These are phyloP conservation scores for Hipposideros larvatus DNA, from an alignment of 2,797 vertebrate genomes.

Conservation along the genomic window DNA sequence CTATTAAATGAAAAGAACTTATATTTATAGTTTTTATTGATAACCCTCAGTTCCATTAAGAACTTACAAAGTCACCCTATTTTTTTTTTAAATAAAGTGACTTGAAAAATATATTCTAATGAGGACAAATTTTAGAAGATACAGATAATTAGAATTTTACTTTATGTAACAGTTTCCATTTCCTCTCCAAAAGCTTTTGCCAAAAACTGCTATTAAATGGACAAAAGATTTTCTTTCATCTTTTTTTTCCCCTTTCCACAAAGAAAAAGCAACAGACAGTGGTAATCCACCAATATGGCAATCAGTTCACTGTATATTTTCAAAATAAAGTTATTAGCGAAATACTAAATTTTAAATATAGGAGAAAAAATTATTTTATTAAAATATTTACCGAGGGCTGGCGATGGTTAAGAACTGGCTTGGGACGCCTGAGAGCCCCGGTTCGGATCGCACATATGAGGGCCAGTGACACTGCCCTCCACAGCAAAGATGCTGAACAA, in stretches of 20 bases:
- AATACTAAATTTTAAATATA: slow-evolving; percentile 50
- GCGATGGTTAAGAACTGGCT: too few species aligned
- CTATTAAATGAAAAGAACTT: slow-evolving; percentile 41
- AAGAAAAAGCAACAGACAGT: slow-evolving; percentile 35
- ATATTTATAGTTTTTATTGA: neutral
- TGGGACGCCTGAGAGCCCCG: too few species aligned
- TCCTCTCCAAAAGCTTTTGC: slow-evolving; percentile 53
- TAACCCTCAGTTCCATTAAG: neutral
- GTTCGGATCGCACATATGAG: too few species aligned
- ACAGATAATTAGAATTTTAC: slow-evolving; percentile 57
- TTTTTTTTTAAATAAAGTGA: neutral
- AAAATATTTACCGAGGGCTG: neutral
- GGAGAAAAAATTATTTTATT: neutral
- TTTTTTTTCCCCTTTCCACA: neutral
- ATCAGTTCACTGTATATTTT: neutral
- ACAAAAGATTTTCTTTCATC: slow-evolving; percentile 69
- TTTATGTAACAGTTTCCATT: slow-evolving; percentile 47
- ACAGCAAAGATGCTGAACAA: too few species aligned
- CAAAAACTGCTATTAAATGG: slow-evolving; percentile 61
- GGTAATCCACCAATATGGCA: neutral
- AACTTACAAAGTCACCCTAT: slow-evolving; percentile 30
- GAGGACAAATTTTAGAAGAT: slow-evolving; percentile 32
- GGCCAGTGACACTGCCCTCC: too few species aligned
- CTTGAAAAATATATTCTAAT: slow-evolving; percentile 35
- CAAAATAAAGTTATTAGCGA: slow-evolving; percentile 44